Conservation (phyloP, 2,113 vertebrate genomes). For the Austrofundulus limnaeus region DNA sequence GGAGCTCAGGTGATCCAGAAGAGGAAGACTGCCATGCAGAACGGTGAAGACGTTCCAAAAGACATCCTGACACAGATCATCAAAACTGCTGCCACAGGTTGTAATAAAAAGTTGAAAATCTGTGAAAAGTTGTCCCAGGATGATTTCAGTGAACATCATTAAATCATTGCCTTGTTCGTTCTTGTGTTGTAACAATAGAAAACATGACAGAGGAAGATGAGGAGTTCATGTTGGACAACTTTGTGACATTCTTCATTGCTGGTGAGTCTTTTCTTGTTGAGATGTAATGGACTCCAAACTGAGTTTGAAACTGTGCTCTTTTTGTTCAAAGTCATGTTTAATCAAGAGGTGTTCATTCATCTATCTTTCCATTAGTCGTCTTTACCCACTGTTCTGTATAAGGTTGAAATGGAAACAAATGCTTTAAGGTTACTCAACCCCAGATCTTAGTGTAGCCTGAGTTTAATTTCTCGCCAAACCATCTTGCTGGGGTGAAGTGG, state of each 20-base stretch:
- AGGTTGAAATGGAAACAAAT: too few relatives aligned
- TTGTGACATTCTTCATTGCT: conserved; percentile 91
- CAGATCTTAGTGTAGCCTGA: too few relatives aligned
- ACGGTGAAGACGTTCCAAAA: conserved; percentile 76
- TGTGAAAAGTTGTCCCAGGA: neutral
- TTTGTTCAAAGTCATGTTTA: neutral
- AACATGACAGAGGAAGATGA: conserved; percentile 79
- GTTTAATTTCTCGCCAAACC: too few relatives aligned
- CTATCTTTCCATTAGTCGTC: too few relatives aligned
- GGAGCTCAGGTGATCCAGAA: conserved; percentile 83
- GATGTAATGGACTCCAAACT: neutral
- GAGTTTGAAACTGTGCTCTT: neutral
- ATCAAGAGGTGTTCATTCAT: neutral
- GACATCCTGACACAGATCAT: conserved; percentile 93
- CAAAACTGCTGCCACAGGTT: conserved; percentile 76
- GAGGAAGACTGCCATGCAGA: conserved; percentile 79
- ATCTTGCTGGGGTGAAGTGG: too few relatives aligned
- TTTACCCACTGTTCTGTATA: too few relatives aligned
- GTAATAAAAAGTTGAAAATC: neutral
- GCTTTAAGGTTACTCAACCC: too few relatives aligned
- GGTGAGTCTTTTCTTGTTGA: conserved; percentile 75
- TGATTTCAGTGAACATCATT: neutral
- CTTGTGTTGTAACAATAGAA: conserved; percentile 71
- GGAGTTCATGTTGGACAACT: conserved; percentile 56
- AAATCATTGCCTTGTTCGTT: neutral